Conservation (phyloP, 2,797 vertebrate species). For the Myoxocephalus aenaeus region DNA sequence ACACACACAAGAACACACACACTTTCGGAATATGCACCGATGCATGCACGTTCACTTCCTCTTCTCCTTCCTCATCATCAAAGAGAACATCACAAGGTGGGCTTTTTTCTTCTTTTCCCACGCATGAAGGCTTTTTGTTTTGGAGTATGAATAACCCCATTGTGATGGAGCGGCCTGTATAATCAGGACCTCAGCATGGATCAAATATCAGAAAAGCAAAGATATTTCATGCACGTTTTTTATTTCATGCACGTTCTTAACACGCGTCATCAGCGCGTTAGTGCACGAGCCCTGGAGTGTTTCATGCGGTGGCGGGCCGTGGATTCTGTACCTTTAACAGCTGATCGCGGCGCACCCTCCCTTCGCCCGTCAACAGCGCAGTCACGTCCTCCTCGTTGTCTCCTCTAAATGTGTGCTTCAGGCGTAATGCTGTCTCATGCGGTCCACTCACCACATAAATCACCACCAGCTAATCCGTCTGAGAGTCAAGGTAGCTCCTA, state of each 20-base stretch:
- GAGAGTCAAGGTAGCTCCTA: no score
- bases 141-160: slow-evolving; percentile 13
- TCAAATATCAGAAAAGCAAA: slow-evolving; percentile 11
- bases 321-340: no score
- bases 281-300: neutral
- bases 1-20: slow-evolving; percentile 16
- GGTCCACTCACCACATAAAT: no score
- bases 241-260: neutral
- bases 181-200: slow-evolving; percentile 7
- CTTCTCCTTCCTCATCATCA: slow-evolving; percentile 32
- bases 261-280: neutral
- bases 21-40: slow-evolving; percentile 28
- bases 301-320: neutral
- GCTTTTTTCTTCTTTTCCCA: slow-evolving; percentile 9
- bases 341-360: no score
- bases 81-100: slow-evolving; percentile 37
- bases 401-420: no score
- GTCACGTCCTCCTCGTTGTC: no score
- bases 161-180: slow-evolving; percentile 17
- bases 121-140: slow-evolving; percentile 9
- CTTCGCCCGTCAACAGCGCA: no score
- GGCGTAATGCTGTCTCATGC: no score
- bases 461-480: no score
- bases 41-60: slow-evolving; percentile 17
- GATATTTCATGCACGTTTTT: neutral